Evolutionary conservation across 2,797 vertebrate genomes (phyloP).

Genomic region (Chelonia mydas): DNA sequence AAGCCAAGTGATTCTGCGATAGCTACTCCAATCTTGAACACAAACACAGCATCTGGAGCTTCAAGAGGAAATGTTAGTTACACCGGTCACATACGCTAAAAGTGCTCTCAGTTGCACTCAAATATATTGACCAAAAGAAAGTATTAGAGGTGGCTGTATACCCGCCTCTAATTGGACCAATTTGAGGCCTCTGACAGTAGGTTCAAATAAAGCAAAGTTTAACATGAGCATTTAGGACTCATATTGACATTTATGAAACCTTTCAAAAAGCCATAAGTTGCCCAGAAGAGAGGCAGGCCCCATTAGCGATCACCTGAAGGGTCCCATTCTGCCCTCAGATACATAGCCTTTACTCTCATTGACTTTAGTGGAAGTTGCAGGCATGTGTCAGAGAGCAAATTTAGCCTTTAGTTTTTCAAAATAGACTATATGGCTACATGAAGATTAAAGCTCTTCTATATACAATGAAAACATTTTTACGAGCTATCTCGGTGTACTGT

Average conservation of each 20-base stretch:
- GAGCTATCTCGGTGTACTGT: background rate
- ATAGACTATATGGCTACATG: background rate
- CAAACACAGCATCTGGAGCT: background rate
- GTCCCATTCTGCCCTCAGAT: background rate
- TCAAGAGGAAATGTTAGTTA: background rate
- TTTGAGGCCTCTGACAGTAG: background rate
- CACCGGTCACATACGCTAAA: background rate
- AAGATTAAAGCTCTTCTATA: background rate
- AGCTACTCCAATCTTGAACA: background rate
- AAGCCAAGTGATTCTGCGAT: background rate
- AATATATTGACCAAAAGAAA: background rate
- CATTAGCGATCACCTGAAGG: background rate
- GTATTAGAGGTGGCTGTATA: background rate
- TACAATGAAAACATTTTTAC: background rate
- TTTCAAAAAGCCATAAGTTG: background rate
- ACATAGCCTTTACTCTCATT: background rate
- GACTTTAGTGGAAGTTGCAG: background rate
- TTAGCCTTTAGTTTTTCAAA: background rate
- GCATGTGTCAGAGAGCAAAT: background rate
- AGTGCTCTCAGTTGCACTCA: background rate
- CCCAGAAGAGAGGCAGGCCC: background rate
- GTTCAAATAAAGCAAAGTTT: background rate
- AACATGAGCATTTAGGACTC: fast-evolving
- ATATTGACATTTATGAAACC: background rate
- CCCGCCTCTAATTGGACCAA: background rate